Base-by-base conservation (phyloP, 2,113 vertebrate genomes). In the Sylvia atricapilla region DNA sequence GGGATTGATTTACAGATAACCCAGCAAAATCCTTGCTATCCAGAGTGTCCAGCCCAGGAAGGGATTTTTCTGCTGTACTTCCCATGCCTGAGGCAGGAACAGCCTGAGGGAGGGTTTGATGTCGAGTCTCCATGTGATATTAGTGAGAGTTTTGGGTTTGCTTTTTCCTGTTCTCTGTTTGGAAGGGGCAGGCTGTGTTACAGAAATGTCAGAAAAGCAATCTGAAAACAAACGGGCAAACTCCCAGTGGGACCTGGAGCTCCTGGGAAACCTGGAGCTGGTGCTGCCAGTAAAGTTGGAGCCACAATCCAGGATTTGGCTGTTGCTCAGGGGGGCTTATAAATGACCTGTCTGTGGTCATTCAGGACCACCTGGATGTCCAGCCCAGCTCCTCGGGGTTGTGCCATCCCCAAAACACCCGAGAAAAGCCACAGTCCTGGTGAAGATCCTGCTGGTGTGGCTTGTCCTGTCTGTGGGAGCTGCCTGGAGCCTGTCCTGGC, bases 231-330 rank as follows among this genome's bases (percentile, higher is more conserved):
- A 33, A 21, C 75, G 11, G 67, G 35, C 27, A 12, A 37, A 53
- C 7, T 55, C 76, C 64, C 77, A 30, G 39, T 0, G 11, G 79
- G 44, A 39, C 7, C 67, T 35, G 75, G 58, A 69, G 39, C 49
- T 79, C 39, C 80, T 41, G 77, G 86, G 84, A 85, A 83, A 52
- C 18, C 46, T 2, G 15, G 74, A 58, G 15, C 66, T 52, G 56
- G 13, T 8, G 18, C 66, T 84, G 70, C 66, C 53, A 2, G 58
- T 15, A 25, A 72, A 52, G 44, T 3, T 8, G 15, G 47, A 67
- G 47, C 66, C 1, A 1, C 67, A 3, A 0, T 5, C 13, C 0
- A 1, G 52, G 35, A 49, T 49, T 47, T 87, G 80, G 77, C 3
- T 15, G 13, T 27, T 14, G 4, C 56, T 39, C 37, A 20, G 33